These are phyloP conservation scores for Lagorchestes hirsutus DNA, from an alignment of 2,797 vertebrate species.

Conservation along the genomic window DNA sequence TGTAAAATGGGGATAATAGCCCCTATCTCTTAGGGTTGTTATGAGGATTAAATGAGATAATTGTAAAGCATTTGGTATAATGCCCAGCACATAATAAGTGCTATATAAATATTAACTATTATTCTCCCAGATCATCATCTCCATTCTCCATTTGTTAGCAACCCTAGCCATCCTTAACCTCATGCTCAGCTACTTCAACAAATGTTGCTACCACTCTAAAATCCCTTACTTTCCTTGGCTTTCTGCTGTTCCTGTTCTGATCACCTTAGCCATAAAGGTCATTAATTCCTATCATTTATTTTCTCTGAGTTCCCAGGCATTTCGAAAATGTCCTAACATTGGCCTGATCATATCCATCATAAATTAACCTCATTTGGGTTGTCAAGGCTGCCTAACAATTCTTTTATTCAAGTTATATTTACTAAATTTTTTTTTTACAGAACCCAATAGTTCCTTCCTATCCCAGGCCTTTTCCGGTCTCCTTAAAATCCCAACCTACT, in stretches of 20 bases:
- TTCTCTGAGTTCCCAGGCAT: background rate
- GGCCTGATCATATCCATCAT: background rate
- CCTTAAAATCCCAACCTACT: background rate
- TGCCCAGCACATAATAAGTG: background rate
- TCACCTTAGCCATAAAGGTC: background rate
- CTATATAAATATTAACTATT: background rate
- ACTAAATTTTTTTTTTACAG: background rate
- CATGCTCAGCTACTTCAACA: background rate
- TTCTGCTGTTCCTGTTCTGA: background rate
- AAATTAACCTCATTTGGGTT: background rate
- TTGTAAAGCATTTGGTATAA: background rate
- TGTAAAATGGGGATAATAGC: background rate
- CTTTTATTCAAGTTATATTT: background rate
- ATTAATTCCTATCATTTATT: background rate
- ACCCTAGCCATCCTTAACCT: background rate
- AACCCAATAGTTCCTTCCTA: background rate
- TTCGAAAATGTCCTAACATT: background rate
- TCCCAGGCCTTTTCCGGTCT: background rate
- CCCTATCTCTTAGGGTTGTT: background rate
- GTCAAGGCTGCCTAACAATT: background rate
- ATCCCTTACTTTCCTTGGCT: background rate
- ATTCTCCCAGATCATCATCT: background rate
- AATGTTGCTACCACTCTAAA: background rate
- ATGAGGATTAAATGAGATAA: background rate
- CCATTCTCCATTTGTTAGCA: background rate